Evolutionary conservation across 35 echinoderm and acorn worm species (phyloP), one percentile per base, ranked within the genome.

Genomic region (Apostichopus parvimensis): DNA sequence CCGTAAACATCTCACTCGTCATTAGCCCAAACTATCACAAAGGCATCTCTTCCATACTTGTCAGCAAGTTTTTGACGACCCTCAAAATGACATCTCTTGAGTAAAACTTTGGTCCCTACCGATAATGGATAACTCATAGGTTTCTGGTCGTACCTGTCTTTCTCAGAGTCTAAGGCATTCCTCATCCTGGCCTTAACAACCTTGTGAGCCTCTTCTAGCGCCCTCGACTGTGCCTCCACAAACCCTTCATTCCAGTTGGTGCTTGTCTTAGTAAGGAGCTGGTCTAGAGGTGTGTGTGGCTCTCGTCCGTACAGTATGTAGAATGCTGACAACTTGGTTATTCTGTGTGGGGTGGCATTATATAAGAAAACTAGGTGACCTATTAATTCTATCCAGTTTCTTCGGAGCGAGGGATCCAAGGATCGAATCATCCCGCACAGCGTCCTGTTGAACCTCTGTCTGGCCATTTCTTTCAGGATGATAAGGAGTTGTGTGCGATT

Each of bases 351-450:
- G 10, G 93, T 91, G 20, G 76, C 25, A 56, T 91, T 94, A 66
- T 94, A 91, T 17, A 91, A 9, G 18, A 85, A 91, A 12, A 94
- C 79, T 18, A 90, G 86, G 62, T 94, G 93, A 25, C 53, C 24
- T 11, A 94, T n/a, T 11, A 86, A 54, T 86, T 91, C 66, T 57
- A 89, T 81, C 93, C 93, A 91, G 22, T 83, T 91, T 75, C 78
- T 91, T 58, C 64, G 57, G 56, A 56, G 28, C 8, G 76, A n/a
- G 1, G 25, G 79, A 56, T 91, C 88, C 6, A 91, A 17, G 9
- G 89, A 86, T 18, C 88, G 34, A 17, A 94, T 91, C 79, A 94
- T 66, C 34, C 14, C 71, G 86, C 88, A 91, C 73, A 93, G 45
- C 2, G 82, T 93, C 9, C 70, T 62, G 57, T 93, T 87, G 12